Base-by-base conservation (phyloP, 2,797 vertebrate genomes). In the Coluber constrictor region DNA sequence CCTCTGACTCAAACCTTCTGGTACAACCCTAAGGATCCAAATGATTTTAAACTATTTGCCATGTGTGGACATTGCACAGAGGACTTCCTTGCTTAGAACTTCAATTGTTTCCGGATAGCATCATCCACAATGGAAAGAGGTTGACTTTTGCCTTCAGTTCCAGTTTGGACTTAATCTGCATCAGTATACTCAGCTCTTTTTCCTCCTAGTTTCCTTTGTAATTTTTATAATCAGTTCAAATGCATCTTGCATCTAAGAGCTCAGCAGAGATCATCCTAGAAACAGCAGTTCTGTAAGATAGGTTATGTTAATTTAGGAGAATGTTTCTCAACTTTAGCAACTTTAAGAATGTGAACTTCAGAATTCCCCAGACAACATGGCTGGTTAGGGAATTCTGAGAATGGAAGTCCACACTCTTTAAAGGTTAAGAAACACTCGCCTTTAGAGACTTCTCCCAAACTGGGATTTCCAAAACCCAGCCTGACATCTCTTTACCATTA, bases 291-390 rank as follows among this genome's bases (percentile, higher is more conserved):
- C 7, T 74, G 3, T 32, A 70, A 70, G n/a, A 32, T 70, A 70
- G n/a, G 15, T 8, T 70, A n/a, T 15, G 2, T 16, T 32, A 16
- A 32, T 0, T 3, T 18, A 74, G n/a, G 15, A 0, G n/a, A 8
- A 7, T 74, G 3, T 32, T 74, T 74, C 15, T 5, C 16, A 18
- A 74, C 16, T 6, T 74, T 74, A 74, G 15, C n/a, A 74, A 74
- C n/a, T 37, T 74, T 32, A 37, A 74, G 66, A 37, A 74, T 32
- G n/a, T 37, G 66, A 74, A 74, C 66, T 74, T 74, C 66, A 74
- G 66, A 32, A 37, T 37, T 37, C 66, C 66, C 66, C n/a, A 74
- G 66, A 7, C n/a, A 18, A 27, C 61, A 63, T 29, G 27, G 27
- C 61, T 29, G 61, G 27, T 63, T 63, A 63, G 4, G 60, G 3